phyloP scores from a whole-genome alignment of 2,797 vertebrate genomes.

The Anomalospiza imberbis region DNA sequence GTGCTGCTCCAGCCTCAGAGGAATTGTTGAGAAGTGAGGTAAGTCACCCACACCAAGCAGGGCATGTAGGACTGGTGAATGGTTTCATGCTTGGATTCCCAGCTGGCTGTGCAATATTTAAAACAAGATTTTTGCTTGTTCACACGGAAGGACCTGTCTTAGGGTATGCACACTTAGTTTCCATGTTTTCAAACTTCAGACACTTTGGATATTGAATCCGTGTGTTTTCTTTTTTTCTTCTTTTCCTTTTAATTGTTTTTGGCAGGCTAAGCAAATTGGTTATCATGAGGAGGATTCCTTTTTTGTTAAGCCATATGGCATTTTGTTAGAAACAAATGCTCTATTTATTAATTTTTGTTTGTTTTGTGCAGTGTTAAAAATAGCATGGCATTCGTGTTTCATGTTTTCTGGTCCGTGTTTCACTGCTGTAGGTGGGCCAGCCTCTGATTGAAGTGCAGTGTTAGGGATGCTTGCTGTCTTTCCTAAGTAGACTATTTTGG shows the following conservation, averaged over 20 bases:
- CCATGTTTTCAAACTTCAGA: not conserved
- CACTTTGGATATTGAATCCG: not conserved
- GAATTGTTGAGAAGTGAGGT: slow-evolving; percentile 52
- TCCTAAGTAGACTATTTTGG: slow-evolving; percentile 20
- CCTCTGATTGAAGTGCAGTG: not conserved
- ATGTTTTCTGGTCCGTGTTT: not conserved
- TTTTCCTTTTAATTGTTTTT: not conserved
- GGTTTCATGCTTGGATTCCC: slow-evolving; percentile 25
- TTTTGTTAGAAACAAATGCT: not conserved
- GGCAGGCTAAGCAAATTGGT: not conserved
- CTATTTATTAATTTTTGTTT: not conserved
- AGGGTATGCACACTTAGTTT: not conserved
- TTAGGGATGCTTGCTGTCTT: slow-evolving; percentile 1
- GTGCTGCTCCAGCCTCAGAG: not conserved
- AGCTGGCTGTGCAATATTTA: not conserved
- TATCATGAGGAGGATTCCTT: not conserved
- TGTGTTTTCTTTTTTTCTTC: not conserved
- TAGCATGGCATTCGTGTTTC: not conserved
- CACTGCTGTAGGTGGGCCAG: not conserved
- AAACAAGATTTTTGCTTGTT: not conserved
- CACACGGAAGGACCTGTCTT: not conserved
- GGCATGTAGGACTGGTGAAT: not conserved
- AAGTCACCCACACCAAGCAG: not conserved
- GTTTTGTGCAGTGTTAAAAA: slow-evolving; percentile 5
- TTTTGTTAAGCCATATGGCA: not conserved